Evolutionary conservation across 2,888 invertebrate genomes (phyloP), one percentile per base, ranked within the genome.

Genomic region (Azorinus chamasolen): DNA sequence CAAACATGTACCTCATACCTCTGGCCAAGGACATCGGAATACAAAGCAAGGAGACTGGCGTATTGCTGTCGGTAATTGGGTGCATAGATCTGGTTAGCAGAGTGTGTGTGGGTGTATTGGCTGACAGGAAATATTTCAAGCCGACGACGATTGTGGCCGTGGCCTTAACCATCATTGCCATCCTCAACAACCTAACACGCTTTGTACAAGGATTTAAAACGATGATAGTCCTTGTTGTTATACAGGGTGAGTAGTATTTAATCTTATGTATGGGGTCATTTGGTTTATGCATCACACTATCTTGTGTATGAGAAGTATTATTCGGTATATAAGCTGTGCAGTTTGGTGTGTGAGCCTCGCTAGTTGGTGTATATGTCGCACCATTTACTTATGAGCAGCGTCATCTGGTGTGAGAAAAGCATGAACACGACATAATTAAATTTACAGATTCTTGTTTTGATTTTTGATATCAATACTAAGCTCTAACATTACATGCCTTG

Each of bases 21-120:
- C 46, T 70, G 45, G 65, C 79, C 4, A 72, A 61, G 22, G 82
- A 82, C 43, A 46, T 70, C 24, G 79, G 79, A 14, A n/a, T 82
- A 10, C 16, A 62, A n/a, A 64, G 53, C 43, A 64, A 76, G n/a
- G 39, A 70, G 59, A 69, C 51, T 18, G 73, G 75, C 32, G 18
- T 79, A 16, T 41, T 82, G 18, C 39, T 82, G 53, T 72, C 76
- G 10, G 53, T 76, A 45, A 48, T 76, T 16, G 79, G 76, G 10
- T 72, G 62, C 12, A 48, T 62, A 14, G 82, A 70, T n/a, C 53
- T 73, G 62, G 8, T 65, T 10, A 46, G 72, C 4, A 68, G 72
- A 46, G 48, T 80, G 1, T 14, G 53, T 24, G 45, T 69, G 46
- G 75, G 75, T 4, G 27, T 80, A 5, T 37, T 80, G 45, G 68